Percentiles rank a stretch among this genome's conserved stretches.
These are phyloP conservation scores for Colletes gigas DNA, from an alignment of 1,140 invertebrate genomes.

Conservation along the genomic window DNA sequence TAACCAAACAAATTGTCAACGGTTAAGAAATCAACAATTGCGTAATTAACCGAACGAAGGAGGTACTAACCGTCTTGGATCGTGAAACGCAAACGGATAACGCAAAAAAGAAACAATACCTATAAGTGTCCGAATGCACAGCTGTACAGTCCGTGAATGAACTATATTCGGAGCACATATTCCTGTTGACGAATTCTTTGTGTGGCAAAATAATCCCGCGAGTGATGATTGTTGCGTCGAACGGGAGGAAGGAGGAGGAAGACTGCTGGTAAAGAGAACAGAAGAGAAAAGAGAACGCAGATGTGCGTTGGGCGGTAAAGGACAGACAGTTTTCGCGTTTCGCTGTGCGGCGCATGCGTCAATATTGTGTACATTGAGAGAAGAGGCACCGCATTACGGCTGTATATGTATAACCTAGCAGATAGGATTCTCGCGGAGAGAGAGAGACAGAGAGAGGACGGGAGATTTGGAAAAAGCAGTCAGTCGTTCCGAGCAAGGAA, in stretches of 20 bases:
- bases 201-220: constrained; percentile 61
- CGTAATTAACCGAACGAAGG: not conserved
- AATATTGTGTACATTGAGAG: not conserved
- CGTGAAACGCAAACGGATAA: not conserved
- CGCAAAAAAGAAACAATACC: not conserved
- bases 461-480: not conserved
- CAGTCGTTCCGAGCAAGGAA: not conserved
- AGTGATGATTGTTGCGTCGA: constrained; percentile 16
- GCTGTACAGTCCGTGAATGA: constrained; percentile 22
- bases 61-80: not conserved
- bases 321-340: constrained; percentile 39
- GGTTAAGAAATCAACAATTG: not conserved
- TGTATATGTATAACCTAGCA: too few species aligned
- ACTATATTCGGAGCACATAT: constrained; percentile 53
- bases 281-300: not conserved
- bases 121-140: not conserved
- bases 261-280: not conserved
- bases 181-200: constrained; percentile 62
- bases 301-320: too few species aligned
- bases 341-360: constrained; percentile 25
- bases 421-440: too few species aligned
- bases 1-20: not conserved
- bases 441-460: too few species aligned
- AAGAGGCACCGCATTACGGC: too few species aligned
- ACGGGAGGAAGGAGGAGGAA: not conserved